Evolutionary conservation across 2,797 vertebrate genomes (phyloP).

Genomic region (Columba guinea): DNA sequence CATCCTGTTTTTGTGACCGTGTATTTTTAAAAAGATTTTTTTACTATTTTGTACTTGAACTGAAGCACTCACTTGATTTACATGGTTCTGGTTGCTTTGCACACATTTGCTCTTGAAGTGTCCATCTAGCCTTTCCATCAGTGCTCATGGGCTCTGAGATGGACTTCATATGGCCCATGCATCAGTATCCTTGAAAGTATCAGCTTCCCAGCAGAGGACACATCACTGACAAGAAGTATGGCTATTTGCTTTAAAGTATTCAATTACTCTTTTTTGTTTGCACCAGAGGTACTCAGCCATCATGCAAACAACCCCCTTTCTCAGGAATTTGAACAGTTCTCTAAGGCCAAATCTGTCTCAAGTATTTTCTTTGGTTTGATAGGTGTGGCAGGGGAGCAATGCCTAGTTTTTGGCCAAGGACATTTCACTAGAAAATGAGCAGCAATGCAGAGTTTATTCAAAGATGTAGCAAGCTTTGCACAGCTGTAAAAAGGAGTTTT

Average conservation of each 20-base stretch:
- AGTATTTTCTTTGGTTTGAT: not conserved
- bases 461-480: not conserved
- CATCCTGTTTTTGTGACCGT: not conserved
- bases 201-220: not conserved
- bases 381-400: not conserved
- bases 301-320: not conserved
- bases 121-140: not conserved
- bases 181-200: not conserved
- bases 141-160: not conserved
- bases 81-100: not conserved
- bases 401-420: not conserved
- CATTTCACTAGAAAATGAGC: conserved; percentile 27
- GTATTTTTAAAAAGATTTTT: not conserved
- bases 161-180: not conserved
- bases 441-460: conserved; percentile 17
- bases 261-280: not conserved
- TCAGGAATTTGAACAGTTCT: not conserved
- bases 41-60: not conserved
- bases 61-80: not conserved
- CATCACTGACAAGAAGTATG: not conserved
- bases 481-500: conserved; percentile 50
- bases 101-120: not conserved
- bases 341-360: not conserved
- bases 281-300: not conserved
- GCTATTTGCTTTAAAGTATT: not conserved